Evolutionary conservation across 2,888 invertebrate species (phyloP).

Genomic region (Agriopis marginaria): DNA sequence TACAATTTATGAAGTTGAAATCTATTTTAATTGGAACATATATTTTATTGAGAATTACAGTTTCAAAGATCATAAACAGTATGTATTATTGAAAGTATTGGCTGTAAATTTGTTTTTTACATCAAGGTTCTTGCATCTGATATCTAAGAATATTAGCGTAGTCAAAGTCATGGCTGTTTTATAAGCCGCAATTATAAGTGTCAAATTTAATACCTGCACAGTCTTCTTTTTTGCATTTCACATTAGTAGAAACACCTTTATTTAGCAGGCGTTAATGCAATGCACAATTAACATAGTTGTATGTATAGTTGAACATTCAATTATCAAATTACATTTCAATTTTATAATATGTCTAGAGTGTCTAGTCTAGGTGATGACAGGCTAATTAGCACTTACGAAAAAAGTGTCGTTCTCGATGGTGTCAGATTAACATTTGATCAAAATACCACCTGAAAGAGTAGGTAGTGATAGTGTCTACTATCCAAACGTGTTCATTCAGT

Average conservation of each 20-base stretch:
- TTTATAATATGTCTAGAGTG: neutral
- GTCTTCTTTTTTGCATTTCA: neutral
- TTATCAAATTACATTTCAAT: constrained; percentile 11
- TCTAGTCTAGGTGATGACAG: constrained; percentile 8
- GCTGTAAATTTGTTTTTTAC: constrained; percentile 20
- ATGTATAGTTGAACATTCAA: neutral
- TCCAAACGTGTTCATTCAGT: constrained; percentile 21
- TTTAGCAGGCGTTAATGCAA: constrained; percentile 8
- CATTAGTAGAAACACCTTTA: neutral
- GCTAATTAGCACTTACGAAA: constrained; percentile 1
- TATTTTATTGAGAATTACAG: constrained; percentile 10
- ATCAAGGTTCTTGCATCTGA: constrained; percentile 24
- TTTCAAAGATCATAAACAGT: constrained; percentile 16
- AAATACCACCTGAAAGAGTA: constrained; percentile 3
- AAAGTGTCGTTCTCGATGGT: neutral
- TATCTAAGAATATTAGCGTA: constrained; percentile 4
- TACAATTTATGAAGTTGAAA: constrained; percentile 3
- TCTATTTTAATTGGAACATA: constrained; percentile 3
- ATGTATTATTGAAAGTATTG: constrained; percentile 3
- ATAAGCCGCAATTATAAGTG: neutral
- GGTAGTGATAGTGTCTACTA: neutral
- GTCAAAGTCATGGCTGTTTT: neutral
- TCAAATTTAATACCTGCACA: neutral
- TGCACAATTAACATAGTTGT: neutral
- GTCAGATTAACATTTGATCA: constrained; percentile 5